Evolutionary conservation across 2,113 vertebrate species (phyloP), one percentile per base, ranked within the genome.

Genomic region (Beaufortia kweichowensis): DNA sequence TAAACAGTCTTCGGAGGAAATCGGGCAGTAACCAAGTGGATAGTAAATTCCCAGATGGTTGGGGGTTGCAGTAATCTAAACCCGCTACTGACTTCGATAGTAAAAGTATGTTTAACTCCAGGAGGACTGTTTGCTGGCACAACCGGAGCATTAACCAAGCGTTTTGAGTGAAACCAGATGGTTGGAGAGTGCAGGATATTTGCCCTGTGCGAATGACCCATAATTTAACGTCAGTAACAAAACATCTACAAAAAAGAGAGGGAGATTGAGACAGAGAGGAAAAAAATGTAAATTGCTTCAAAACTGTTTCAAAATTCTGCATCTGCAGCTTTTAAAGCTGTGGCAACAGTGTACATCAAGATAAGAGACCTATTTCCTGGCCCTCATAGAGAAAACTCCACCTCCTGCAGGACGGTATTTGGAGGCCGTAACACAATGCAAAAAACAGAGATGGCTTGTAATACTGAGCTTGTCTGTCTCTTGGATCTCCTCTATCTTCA

Each of bases 31-130:
- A 69, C 55, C 29, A 46, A 59, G 31, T 67, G 21, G 43, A 56
- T 19, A 76, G 46, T 19, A 23, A 55, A 50, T 55, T 63, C 73
- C 62, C 69, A 72, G 69, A 72, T 61, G 71, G 71, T 61, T 57
- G 57, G 70, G 26, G 71, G 71, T 12, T 74, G 71, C 23, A 61
- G 71, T 61, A 74, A 74, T 48, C 71, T 74, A 74, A 74, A 74
- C 71, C 56, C 26, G 57, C 71, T 74, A 74, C 71, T 48, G 71
- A 74, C 71, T 60, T 21, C 39, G 57, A 74, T 74, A 74, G 71
- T 74, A 74, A 74, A 74, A 74, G 71, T 74, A 74, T 61, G 71
- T 74, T 74, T 5, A 74, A 74, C 33, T 74, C 71, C 57, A 6
- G 56, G 26, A 1, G 69, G 69, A 71, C 53, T 43, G 53, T 43